Base-by-base conservation (phyloP, 2,113 vertebrate genomes). In the Ammospiza nelsoni region DNA sequence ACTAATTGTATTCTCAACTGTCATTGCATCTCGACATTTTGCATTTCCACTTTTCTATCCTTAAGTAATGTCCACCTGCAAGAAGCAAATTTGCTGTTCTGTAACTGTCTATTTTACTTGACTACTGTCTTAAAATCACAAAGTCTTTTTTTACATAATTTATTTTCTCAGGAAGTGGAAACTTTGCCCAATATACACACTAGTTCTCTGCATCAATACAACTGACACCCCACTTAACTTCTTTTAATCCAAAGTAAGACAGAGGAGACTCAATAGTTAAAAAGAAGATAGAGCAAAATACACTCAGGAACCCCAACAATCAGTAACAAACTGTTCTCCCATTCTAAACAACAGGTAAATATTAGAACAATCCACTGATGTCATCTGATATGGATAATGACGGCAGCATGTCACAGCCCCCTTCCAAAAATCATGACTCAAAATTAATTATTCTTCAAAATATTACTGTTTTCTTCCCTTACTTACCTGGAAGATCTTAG, bases 401-500 rank as follows among this genome's bases (percentile, higher is more conserved):
- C 1, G 1, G 33, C 52, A 83, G 8, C 9, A 29, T 8, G 7
- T 6, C 55, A 82, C 5, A 81, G 15, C 11, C 2, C 5, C 5
- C 51, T 87, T 85, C 28, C 25, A 82, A 85, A 76, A 90, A 29
- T 24, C 76, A 11, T 9, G 5, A 62, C 31, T 77, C 22, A 59
- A 48, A 84, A 68, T 5, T 43, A 67, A 52, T 16, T 43, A 10
- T 31, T 61, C 51, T 79, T 80, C 20, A 35, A 9, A 84, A 49
- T 13, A 61, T 48, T 24, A 31, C 2, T 1, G 0, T 9, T 69
- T 80, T 77, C 12, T 39, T 81, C 41, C 39, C 44, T 19, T 65
- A 69, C 97, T 97, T 96, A 99, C 99, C 98, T 99, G 99, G 92
- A 99, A 99, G 76, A 99, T 99, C 97, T 99, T 99, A 9, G 99